A percentile compares a stretch with the other conserved stretches of the same genome.
Evolutionary conservation across 1,140 invertebrate species (phyloP).

Genomic region (Trichonephila clavipes): DNA sequence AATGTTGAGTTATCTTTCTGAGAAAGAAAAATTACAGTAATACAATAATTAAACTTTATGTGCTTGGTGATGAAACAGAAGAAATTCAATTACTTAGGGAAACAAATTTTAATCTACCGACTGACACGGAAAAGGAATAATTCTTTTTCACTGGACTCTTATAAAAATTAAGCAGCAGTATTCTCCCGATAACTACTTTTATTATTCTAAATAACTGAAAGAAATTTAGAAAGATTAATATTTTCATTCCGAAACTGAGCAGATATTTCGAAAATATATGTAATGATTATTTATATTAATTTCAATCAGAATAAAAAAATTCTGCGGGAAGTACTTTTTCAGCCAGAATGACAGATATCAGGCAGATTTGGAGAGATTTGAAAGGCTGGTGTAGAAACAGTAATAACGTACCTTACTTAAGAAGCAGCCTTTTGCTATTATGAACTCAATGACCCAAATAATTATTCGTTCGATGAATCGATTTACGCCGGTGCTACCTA

Average conservation of each 20-base stretch:
- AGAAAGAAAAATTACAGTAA: no score
- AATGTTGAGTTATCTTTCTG: no score
- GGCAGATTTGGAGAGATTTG: neutral
- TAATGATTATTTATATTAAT: neutral
- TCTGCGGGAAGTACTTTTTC: neutral
- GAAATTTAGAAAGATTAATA: no score
- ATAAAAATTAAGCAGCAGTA: no score
- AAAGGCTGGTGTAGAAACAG: neutral
- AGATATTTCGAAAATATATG: neutral
- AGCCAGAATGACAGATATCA: neutral
- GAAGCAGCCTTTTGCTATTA: slow-evolving; percentile 46
- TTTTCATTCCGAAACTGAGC: neutral
- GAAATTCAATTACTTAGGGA: no score
- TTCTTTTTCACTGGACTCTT: no score
- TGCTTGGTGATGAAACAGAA: no score
- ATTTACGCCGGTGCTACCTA: slow-evolving; percentile 28
- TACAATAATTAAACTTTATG: no score
- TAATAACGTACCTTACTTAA: neutral
- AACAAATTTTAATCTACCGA: no score
- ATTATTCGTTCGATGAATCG: slow-evolving; percentile 61
- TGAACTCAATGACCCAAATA: slow-evolving; percentile 60
- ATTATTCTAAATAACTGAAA: no score
- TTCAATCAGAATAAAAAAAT: neutral
- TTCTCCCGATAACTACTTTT: no score
- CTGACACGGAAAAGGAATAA: no score